Conservation (phyloP, 2,113 vertebrate genomes). For the Scomber colias region DNA sequence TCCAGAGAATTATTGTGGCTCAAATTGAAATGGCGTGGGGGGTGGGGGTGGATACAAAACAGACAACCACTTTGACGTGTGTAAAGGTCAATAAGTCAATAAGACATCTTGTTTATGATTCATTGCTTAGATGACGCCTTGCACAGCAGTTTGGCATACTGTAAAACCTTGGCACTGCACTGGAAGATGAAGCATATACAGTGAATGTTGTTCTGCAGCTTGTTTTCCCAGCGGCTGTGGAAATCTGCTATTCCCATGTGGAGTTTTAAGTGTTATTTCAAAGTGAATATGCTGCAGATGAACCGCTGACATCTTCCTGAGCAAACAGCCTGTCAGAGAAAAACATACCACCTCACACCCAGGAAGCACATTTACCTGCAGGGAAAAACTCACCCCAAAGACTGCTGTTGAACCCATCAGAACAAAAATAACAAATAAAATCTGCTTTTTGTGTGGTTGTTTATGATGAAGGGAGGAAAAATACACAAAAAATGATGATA, state of each 20-base stretch:
- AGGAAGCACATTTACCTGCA: slow-evolving; percentile 47
- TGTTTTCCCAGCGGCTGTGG: slow-evolving; percentile 26
- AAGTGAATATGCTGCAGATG: slow-evolving; percentile 37
- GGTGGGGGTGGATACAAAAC: slow-evolving; percentile 17
- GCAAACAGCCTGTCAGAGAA: slow-evolving; percentile 58
- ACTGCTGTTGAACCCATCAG: slow-evolving; percentile 40
- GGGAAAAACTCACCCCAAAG: slow-evolving; percentile 25
- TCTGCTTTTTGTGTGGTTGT: slow-evolving; percentile 20
- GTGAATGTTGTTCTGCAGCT: slow-evolving; percentile 28
- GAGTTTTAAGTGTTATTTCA: slow-evolving; percentile 37
- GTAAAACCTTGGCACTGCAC: slow-evolving; percentile 34
- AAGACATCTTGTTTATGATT: slow-evolving; percentile 59
- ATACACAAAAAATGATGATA: neutral
- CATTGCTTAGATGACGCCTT: slow-evolving; percentile 37
- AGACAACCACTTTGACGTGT: slow-evolving; percentile 34
- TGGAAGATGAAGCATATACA: neutral
- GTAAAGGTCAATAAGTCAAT: slow-evolving; percentile 62
- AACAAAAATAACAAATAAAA: slow-evolving; percentile 16
- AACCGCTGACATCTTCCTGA: slow-evolving; percentile 54
- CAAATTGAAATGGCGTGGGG: slow-evolving; percentile 55
- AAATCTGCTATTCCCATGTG: slow-evolving; percentile 21
- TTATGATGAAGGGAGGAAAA: neutral
- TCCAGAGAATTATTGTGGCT: slow-evolving; percentile 60
- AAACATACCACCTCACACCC: slow-evolving; percentile 32
- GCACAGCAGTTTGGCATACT: slow-evolving; percentile 12